Percentiles rank a stretch among this genome's conserved stretches.
Evolutionary conservation across 1,140 invertebrate species (phyloP).

Genomic region (Daktulosphaira vitifoliae): DNA sequence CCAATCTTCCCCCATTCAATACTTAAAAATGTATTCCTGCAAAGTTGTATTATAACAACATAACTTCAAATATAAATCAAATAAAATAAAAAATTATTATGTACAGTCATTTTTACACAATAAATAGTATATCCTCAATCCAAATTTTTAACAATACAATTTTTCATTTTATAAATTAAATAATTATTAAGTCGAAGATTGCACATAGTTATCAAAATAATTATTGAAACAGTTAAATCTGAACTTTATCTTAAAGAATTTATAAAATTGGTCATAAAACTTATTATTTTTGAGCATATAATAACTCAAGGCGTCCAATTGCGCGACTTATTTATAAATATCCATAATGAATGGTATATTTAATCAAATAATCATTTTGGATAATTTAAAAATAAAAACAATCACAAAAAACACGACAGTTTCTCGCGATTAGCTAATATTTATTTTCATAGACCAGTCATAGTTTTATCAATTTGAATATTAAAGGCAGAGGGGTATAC

Average conservation of each 20-base stretch:
- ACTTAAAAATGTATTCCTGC: no score
- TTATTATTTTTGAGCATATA: neutral
- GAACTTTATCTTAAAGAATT: neutral
- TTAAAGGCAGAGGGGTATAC: neutral
- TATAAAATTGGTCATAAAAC: neutral
- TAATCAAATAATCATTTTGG: neutral
- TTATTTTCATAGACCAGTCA: neutral
- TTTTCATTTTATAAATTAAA: neutral
- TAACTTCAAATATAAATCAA: neutral
- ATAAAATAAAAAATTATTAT: conserved; percentile 9
- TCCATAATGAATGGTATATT: neutral
- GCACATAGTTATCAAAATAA: conserved; percentile 2
- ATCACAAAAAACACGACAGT: neutral
- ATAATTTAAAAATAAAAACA: neutral
- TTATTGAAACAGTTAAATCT: neutral
- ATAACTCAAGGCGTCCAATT: conserved; percentile 20
- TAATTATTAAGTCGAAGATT: neutral
- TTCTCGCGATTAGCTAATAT: neutral
- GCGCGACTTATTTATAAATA: neutral
- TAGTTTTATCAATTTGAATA: neutral
- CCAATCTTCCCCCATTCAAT: conserved; percentile 24
- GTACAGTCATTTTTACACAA: conserved; percentile 14
- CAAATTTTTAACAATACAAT: conserved; percentile 1
- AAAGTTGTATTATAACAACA: no score
- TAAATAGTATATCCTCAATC: conserved; percentile 5